Conservation (phyloP, 2,797 vertebrate species). For the Manis crassicaudata region DNA sequence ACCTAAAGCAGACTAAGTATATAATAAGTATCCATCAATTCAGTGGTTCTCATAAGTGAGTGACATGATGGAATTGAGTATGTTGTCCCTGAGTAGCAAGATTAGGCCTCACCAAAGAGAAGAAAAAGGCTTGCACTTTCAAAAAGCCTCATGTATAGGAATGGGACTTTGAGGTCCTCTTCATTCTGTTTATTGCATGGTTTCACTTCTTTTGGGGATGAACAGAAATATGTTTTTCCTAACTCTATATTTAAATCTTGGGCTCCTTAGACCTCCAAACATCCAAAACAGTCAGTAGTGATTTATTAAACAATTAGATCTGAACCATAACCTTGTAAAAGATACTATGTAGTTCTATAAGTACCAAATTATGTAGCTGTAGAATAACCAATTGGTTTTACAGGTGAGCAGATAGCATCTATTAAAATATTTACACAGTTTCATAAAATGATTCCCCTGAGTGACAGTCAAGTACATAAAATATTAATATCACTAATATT, state of each 20-base stretch:
- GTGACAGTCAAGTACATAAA: slow-evolving; percentile 37
- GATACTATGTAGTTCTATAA: slow-evolving; percentile 55
- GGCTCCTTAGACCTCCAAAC: slow-evolving; percentile 46
- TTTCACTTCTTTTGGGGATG: slow-evolving; percentile 71
- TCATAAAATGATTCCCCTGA: slow-evolving; percentile 22
- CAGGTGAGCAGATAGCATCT: slow-evolving; percentile 51
- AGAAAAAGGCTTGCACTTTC: slow-evolving; percentile 75
- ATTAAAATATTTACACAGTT: slow-evolving; percentile 42
- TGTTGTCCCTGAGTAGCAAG: slow-evolving; percentile 69
- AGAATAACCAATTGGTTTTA: slow-evolving; percentile 5
- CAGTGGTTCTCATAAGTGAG: not conserved
- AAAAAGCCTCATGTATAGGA: slow-evolving; percentile 46
- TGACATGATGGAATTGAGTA: slow-evolving; percentile 67
- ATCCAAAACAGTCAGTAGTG: slow-evolving; percentile 69
- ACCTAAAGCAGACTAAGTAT: not conserved
- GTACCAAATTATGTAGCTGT: slow-evolving; percentile 63
- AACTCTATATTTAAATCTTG: slow-evolving; percentile 41
- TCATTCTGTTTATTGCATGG: slow-evolving; percentile 59
- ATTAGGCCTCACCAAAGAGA: slow-evolving; percentile 79
- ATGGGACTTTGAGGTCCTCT: slow-evolving; percentile 61
- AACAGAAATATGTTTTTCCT: slow-evolving; percentile 60
- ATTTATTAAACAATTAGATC: slow-evolving; percentile 54
- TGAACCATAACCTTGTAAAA: slow-evolving; percentile 65
- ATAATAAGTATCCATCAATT: slow-evolving; percentile 10
- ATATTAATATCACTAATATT: not conserved